Percentiles rank a stretch among this genome's conserved stretches.
phyloP scores from a whole-genome alignment of 1,140 invertebrate species.

The Procambarus clarkii region DNA sequence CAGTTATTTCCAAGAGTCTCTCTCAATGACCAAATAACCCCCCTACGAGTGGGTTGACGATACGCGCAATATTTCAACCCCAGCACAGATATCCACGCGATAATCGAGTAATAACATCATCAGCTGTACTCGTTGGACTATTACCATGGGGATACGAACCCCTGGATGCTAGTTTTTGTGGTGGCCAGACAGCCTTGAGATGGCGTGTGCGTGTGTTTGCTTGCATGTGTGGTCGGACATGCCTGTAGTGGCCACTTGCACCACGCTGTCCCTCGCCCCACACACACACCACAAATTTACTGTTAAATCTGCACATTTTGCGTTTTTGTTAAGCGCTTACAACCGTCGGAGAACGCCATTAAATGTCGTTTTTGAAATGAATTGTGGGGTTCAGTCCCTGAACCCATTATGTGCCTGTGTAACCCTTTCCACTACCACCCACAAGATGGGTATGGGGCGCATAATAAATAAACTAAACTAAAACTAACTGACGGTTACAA shows the following conservation, averaged over 20 bases:
- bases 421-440: no score
- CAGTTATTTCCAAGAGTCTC: conserved; percentile 17
- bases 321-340: no score
- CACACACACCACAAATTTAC: not conserved
- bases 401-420: no score
- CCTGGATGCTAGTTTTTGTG: not conserved
- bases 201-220: not conserved
- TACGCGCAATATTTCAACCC: not conserved
- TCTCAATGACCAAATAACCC: not conserved
- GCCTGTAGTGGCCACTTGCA: not conserved
- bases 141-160: not conserved
- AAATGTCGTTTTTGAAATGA: no score
- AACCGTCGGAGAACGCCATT: no score
- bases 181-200: not conserved
- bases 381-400: no score
- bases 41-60: no score
- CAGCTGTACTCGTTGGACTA: not conserved
- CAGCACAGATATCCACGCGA: not conserved
- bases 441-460: no score
- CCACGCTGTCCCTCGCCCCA: not conserved
- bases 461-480: no score
- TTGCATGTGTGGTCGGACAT: not conserved
- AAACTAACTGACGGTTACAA: no score
- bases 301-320: not conserved
- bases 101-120: not conserved